Evolutionary conservation across 2,113 vertebrate genomes (phyloP), one percentile per base, ranked within the genome.

Genomic region (Benitochromis conjunctus): DNA sequence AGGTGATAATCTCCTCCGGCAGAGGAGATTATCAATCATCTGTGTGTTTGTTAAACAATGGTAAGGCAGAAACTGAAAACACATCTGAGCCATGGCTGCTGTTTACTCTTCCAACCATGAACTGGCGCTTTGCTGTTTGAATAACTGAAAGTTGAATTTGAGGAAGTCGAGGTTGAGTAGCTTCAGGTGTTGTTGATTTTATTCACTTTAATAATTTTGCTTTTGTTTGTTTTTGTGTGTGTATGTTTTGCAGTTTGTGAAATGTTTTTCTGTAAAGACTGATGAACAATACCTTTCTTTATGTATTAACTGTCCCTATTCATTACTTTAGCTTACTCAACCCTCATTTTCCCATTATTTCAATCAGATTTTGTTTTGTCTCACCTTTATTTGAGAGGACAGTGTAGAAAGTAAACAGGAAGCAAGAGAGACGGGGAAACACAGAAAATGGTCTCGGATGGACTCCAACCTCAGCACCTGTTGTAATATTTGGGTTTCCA

Each of bases 1-100:
- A 80, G 19, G 31, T 74, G 83, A 86, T 90, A 83, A 93, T 91
- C 88, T 77, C 86, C 14, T 84, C 36, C 34, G 55, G 56, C n/a
- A 13, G 81, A 62, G 11, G 14, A 86, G 82, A 21, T 64, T 38
- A 64, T 38, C 58, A 26, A 5, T 69, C 16, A 29, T 18, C 7
- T 64, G 24, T 11, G 19, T 29, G 13, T 62, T 43, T 19, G 16
- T 13, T 76, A 14, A 19, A 48, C 34, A 76, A 76, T 9, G 48
- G 71, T 76, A 76, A 53, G 71, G 43, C 29, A 31, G 6, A 76
- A 53, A 53, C 46, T n/a, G 46, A 76, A 31, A 51, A 31, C 71
- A 5, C 71, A 76, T 51, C 46, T 76, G 18, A 76, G 43, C 69
- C 16, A 51, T 51, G 29, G 43, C 43, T 74, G 9, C 3, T 51